phyloP scores from a whole-genome alignment of 2,113 vertebrate genomes.

The Tauraco erythrolophus region DNA sequence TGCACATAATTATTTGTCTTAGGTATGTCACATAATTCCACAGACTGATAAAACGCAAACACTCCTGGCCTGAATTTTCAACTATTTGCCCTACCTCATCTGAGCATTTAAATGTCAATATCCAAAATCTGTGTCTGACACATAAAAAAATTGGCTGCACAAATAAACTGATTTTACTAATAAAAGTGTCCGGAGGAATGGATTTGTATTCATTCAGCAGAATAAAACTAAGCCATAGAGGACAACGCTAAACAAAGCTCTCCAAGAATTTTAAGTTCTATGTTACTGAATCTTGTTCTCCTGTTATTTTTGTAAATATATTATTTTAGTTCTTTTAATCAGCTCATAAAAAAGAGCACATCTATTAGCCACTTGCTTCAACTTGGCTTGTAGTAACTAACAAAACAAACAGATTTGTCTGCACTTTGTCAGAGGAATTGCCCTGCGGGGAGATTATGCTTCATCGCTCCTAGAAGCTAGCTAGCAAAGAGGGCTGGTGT shows the following conservation, averaged over 20 bases:
- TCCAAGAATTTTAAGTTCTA: not conserved
- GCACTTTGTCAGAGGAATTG: not conserved
- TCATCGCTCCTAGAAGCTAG: not conserved
- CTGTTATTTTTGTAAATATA: accelerated
- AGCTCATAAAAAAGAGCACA: not conserved
- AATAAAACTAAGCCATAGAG: not conserved
- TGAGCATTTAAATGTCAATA: not conserved
- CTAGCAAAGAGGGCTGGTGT: not conserved
- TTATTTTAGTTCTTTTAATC: not conserved
- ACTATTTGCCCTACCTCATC: not conserved
- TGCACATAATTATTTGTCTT: not conserved
- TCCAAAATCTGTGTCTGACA: not conserved
- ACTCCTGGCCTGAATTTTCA: not conserved
- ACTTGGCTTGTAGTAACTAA: not conserved
- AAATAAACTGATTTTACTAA: not conserved
- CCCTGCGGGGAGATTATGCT: not conserved
- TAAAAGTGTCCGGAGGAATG: not conserved
- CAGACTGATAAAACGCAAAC: not conserved
- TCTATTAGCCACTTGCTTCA: not conserved
- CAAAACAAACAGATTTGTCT: not conserved
- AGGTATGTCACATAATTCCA: not conserved
- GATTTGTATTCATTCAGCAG: not conserved
- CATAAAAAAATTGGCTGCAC: not conserved
- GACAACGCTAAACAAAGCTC: not conserved
- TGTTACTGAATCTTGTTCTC: not conserved